Conservation (phyloP, 1,140 invertebrate species). For the Episyrphus balteatus region DNA sequence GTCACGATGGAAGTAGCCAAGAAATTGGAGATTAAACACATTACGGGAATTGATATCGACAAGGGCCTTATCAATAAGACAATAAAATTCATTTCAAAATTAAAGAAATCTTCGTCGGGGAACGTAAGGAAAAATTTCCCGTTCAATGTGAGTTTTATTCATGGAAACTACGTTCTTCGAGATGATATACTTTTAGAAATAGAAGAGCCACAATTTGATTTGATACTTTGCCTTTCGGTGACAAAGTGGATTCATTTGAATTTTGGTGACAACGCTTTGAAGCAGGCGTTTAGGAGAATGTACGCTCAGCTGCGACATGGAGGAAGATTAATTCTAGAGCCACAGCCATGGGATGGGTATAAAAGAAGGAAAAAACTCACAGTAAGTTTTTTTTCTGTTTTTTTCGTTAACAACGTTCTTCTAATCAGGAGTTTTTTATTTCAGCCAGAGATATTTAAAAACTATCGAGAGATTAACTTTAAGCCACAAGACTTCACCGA, state of each 20-base stretch:
- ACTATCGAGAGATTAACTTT: slow-evolving; percentile 74
- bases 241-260: slow-evolving; percentile 99
- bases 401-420: not conserved
- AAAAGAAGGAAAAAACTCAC: slow-evolving; percentile 76
- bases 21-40: slow-evolving; percentile 66
- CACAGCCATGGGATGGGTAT: slow-evolving; percentile 87
- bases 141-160: slow-evolving; percentile 22
- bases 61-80: slow-evolving; percentile 58
- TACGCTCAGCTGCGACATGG: slow-evolving; percentile 79
- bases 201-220: slow-evolving; percentile 82
- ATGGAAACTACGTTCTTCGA: slow-evolving; percentile 88
- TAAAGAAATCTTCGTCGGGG: slow-evolving; percentile 11
- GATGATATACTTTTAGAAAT: slow-evolving; percentile 67
- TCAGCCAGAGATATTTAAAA: slow-evolving; percentile 52
- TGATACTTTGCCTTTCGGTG: slow-evolving; percentile 87
- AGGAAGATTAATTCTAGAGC: slow-evolving; percentile 83
- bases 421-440: not conserved
- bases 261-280: slow-evolving; percentile 90
- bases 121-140: slow-evolving; percentile 13
- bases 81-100: slow-evolving; percentile 7
- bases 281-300: slow-evolving; percentile 82
- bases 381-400: slow-evolving; percentile 39
- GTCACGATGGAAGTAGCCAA: slow-evolving; percentile 76
- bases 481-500: slow-evolving; percentile 79
- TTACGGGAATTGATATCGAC: slow-evolving; percentile 95